Base-by-base conservation (phyloP, 2,797 vertebrate species). In the Ctenopoma kingsleyae region DNA sequence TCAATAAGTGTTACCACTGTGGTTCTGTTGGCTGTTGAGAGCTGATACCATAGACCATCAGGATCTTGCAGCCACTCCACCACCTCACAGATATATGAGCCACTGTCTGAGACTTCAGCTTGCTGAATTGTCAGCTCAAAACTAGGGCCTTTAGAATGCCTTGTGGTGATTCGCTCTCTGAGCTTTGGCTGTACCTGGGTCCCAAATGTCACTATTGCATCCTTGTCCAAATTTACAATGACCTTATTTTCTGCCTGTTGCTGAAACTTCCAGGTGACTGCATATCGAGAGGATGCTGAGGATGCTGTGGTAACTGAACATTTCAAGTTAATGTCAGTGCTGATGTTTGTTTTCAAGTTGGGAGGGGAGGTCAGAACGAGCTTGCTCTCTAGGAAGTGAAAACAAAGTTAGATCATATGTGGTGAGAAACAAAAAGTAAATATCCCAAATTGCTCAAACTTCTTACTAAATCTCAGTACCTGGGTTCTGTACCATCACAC, bases 61-160 rank as follows among this genome's bases (percentile, higher is more conserved):
- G 93, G 83, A 76, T 91, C 92, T 61, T 91, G 91, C 5, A 91
- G 79, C 91, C 91, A 95, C 81, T 95, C 94, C 49, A 56, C 82
- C 49, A 95, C 92, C 54, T 74, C 22, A 58, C 94, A 95, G 0
- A 2, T 1, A 58, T 95, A 94, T 0, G 2, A 15, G 8, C 93
- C 94, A 1, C 10, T 38, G 67, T 95, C 94, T 51, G 89, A 68
- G 20, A 66, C 44, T 52, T 69, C 74, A 0, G 75, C 63, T 10
- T 93, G 92, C 2, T 89, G 74, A 44, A 98, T 90, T 10, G 20
- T 87, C 54, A 98, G 71, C 76, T 87, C 77, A 87, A 96, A 97
- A 17, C 44, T 75, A 1, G 8, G 75, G 63, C 53, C 94, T 69
- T 0, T 67, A 63, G 27, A 81, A 35, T 78, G 90, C 51, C 1